phyloP scores from a whole-genome alignment of 92 coral and sea anemone genomes.

The Heliopora coerulea region DNA sequence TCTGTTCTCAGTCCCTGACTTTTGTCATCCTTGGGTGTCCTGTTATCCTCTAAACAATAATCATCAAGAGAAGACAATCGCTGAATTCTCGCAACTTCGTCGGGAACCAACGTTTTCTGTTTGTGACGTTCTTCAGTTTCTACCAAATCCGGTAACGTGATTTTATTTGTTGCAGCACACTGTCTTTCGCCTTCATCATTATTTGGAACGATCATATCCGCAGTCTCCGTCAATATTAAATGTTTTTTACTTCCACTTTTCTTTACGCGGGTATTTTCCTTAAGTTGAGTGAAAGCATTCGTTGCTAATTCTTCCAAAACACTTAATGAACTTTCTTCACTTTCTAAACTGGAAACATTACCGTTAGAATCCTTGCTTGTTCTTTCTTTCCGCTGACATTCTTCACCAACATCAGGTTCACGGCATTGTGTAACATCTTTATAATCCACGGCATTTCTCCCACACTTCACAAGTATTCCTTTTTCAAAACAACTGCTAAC shows the following conservation, averaged over 20 bases:
- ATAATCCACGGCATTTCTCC: background rate
- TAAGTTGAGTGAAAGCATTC: background rate
- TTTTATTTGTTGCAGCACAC: background rate
- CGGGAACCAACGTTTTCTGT: slow-evolving; percentile 4
- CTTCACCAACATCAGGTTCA: background rate
- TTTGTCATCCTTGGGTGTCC: background rate
- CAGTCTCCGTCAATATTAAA: background rate
- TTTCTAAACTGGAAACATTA: background rate
- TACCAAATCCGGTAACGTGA: background rate
- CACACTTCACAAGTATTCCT: background rate
- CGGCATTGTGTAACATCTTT: background rate
- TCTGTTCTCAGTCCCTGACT: background rate
- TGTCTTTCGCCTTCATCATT: background rate
- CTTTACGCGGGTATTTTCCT: background rate
- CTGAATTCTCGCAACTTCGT: background rate
- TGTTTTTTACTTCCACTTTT: background rate
- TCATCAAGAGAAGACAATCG: background rate
- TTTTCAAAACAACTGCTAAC: background rate
- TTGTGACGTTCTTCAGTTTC: background rate
- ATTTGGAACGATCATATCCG: background rate
- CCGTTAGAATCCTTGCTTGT: background rate
- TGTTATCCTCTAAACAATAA: background rate
- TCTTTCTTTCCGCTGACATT: background rate
- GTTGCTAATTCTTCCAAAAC: slow-evolving; percentile 32
- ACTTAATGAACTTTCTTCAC: background rate